Evolutionary conservation across 37 sponge, comb jelly and placozoan genomes (phyloP).

Genomic region (Dysidea cf. avara): DNA sequence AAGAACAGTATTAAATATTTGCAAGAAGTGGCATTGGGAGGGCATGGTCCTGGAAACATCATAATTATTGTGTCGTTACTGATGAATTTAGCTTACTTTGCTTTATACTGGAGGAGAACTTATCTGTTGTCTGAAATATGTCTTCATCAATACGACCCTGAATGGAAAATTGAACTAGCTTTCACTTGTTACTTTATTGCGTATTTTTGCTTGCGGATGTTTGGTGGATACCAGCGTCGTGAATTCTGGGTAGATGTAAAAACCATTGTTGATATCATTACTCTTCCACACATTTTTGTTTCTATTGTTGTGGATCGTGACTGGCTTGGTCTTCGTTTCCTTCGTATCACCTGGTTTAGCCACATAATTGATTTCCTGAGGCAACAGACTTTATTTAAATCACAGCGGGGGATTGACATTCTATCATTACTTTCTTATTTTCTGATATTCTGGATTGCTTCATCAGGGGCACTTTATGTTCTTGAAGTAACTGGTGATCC

Average conservation of each 20-base stretch:
- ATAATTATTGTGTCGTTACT: no score
- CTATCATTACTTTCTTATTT: conserved; percentile 27
- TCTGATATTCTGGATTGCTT: conserved; percentile 48
- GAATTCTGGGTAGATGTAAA: conserved; percentile 50
- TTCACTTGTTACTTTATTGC: not conserved
- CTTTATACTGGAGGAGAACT: no score
- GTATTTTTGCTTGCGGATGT: conserved; percentile 29
- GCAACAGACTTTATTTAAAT: not conserved
- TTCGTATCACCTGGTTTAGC: conserved; percentile 58
- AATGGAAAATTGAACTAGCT: no score
- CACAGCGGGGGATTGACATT: conserved; percentile 16
- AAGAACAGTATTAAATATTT: no score
- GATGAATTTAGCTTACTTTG: no score
- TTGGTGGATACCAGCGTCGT: conserved; percentile 26
- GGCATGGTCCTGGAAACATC: no score
- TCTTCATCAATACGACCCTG: no score
- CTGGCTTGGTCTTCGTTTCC: conserved; percentile 68
- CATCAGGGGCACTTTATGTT: conserved; percentile 63
- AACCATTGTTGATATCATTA: conserved; percentile 68
- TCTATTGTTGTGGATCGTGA: conserved; percentile 44
- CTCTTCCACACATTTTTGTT: conserved; percentile 60
- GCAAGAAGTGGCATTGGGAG: no score
- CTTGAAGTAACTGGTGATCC: conserved; percentile 79
- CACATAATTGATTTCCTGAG: conserved; percentile 28
- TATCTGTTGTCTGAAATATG: no score